Conservation (phyloP, 2,113 vertebrate species). For the Phaetusa simplex region DNA sequence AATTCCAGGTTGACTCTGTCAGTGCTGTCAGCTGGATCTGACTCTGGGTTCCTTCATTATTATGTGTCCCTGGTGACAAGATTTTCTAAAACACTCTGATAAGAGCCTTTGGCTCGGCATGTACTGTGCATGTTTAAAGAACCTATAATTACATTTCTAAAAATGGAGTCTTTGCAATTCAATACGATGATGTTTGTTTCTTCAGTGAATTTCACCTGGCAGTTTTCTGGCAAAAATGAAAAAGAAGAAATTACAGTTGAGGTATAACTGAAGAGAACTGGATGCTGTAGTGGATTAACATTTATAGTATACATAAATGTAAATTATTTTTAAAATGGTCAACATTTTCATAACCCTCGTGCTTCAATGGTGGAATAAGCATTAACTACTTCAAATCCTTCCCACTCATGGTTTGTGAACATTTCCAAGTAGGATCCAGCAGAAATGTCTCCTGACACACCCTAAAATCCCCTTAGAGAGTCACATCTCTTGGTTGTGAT, state of each 20-base stretch:
- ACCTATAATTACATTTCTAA: neutral
- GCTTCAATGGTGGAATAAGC: neutral
- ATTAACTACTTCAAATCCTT: neutral
- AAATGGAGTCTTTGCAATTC: neutral
- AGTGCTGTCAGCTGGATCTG: neutral
- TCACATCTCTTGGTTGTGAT: neutral
- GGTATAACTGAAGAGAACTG: neutral
- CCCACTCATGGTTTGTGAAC: neutral
- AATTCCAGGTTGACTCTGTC: neutral
- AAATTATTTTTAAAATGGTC: neutral
- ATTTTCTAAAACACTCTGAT: neutral
- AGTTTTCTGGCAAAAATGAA: neutral
- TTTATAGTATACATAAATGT: neutral
- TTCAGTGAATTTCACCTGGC: neutral
- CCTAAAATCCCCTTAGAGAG: neutral
- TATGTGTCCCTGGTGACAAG: neutral
- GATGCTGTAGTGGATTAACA: neutral
- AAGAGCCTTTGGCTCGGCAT: neutral
- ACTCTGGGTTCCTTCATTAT: neutral
- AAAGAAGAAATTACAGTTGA: neutral
- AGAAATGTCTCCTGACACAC: neutral
- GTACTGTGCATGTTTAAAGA: neutral
- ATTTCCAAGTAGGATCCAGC: neutral
- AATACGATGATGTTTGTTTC: neutral
- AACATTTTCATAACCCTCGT: neutral